A percentile compares a stretch with the other conserved stretches of the same genome.
phyloP scores from a whole-genome alignment of 1,140 invertebrate species.

The Notospermus geniculatus region DNA sequence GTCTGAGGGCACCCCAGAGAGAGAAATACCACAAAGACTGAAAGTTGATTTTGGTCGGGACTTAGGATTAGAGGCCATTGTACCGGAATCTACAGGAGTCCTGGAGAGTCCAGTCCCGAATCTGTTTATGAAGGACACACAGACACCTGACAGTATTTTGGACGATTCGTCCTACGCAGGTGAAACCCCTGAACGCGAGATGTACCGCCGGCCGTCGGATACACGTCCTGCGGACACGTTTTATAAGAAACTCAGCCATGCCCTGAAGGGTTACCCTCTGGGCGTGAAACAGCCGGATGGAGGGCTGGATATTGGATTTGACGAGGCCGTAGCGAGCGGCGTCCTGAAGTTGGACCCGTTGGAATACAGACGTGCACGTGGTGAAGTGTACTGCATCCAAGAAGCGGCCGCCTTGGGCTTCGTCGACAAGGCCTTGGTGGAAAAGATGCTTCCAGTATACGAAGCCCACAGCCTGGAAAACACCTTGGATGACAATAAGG shows the following conservation, averaged over 20 bases:
- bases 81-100: background rate
- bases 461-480: background rate
- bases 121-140: background rate
- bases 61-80: no score
- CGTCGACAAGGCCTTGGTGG: background rate
- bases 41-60: no score
- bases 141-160: conserved; percentile 8
- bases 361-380: background rate
- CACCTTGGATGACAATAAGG: background rate
- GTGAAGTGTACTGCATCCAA: conserved; percentile 4
- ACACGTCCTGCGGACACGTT: conserved; percentile 1
- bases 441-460: background rate
- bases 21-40: no score
- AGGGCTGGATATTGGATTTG: background rate
- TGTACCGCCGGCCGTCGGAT: background rate
- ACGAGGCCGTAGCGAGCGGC: conserved; percentile 1
- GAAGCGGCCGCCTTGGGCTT: background rate
- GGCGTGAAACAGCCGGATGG: background rate
- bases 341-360: conserved; percentile 7
- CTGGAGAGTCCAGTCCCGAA: background rate
- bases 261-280: background rate
- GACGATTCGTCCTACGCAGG: background rate
- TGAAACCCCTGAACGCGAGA: background rate
- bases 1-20: no score
- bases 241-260: background rate